phyloP scores from a whole-genome alignment of 2,113 vertebrate species.

The Rhinolophus ferrumequinum region DNA sequence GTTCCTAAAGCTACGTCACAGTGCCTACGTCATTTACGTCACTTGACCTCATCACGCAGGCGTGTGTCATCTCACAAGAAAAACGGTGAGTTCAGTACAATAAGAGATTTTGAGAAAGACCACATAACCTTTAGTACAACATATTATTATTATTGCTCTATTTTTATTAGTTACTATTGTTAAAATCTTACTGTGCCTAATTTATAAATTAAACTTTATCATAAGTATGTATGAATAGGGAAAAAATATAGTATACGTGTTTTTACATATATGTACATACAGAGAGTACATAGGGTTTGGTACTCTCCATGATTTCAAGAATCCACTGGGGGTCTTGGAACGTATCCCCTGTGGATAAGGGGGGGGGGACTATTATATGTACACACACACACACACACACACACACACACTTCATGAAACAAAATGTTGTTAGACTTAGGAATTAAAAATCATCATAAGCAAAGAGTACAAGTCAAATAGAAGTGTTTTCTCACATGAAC shows the following conservation, averaged over 20 bases:
- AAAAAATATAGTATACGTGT: neutral
- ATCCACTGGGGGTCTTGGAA: no score
- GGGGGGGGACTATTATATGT: no score
- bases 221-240: neutral
- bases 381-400: neutral
- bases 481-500: neutral
- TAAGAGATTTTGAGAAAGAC: neutral
- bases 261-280: no score
- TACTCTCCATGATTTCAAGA: neutral
- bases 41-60: no score
- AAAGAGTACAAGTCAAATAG: neutral
- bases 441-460: neutral
- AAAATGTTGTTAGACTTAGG: neutral
- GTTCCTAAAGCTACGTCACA: no score
- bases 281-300: neutral
- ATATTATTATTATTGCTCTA: no score
- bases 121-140: neutral
- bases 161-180: neutral
- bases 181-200: no score
- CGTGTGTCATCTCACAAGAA: neutral
- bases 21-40: no score
- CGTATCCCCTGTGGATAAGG: neutral
- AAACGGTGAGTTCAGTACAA: neutral
- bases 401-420: neutral
- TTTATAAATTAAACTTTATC: neutral